These are phyloP conservation scores for Boleophthalmus pectinirostris DNA, from an alignment of 2,113 vertebrate genomes.

Conservation along the genomic window DNA sequence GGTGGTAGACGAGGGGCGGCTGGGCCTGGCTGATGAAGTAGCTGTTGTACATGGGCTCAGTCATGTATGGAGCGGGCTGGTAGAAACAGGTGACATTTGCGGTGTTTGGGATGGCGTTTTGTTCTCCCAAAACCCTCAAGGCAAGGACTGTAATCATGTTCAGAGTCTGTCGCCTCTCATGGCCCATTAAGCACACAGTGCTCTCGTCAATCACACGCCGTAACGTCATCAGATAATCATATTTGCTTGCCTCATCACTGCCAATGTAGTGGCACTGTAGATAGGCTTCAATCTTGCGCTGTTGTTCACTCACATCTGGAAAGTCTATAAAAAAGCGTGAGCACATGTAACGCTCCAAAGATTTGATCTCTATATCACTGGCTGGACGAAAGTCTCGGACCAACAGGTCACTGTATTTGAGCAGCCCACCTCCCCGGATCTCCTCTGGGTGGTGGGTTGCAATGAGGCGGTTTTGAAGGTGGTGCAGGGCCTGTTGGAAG, in stretches of 20 bases:
- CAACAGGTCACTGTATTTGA: conserved; percentile 94
- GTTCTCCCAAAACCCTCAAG: conserved; percentile 90
- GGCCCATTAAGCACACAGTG: conserved; percentile 93
- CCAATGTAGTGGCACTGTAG: conserved; percentile 91
- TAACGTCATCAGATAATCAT: conserved; percentile 95
- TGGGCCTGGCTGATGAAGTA: conserved; percentile 87
- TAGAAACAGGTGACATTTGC: conserved; percentile 93
- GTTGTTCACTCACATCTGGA: conserved; percentile 88
- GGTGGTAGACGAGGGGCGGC: conserved; percentile 80
- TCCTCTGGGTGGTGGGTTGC: conserved; percentile 93
- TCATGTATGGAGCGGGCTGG: conserved; percentile 89
- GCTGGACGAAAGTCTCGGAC: conserved; percentile 90
- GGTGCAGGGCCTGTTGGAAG: conserved; percentile 88
- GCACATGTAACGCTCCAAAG: conserved; percentile 95
- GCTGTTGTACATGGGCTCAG: conserved; percentile 84
- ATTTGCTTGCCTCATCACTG: conserved; percentile 89
- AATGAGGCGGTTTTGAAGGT: conserved; percentile 87
- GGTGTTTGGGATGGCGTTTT: conserved; percentile 90
- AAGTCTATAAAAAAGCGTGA: conserved; percentile 99
- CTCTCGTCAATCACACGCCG: conserved; percentile 88
- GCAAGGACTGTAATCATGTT: conserved; percentile 95
- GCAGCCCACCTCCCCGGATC: conserved; percentile 92
- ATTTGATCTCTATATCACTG: conserved; percentile 89
- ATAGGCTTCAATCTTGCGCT: conserved; percentile 93
- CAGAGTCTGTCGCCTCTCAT: conserved; percentile 90